Evolutionary conservation across 2,888 invertebrate species (phyloP).

Genomic region (Leptogaster cylindrica): DNA sequence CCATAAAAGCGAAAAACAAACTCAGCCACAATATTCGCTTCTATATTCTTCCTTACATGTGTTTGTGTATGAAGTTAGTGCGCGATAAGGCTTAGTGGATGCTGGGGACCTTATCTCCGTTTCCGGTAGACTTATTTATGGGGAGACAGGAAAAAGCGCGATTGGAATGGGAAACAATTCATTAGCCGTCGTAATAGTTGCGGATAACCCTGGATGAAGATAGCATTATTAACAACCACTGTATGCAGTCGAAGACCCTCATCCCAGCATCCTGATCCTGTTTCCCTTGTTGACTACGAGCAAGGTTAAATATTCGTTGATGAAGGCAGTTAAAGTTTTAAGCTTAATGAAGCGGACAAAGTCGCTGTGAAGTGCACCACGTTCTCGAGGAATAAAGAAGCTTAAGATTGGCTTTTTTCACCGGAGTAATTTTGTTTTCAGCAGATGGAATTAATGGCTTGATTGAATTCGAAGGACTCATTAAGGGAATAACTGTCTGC

Average conservation of each 20-base stretch:
- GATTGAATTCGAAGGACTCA: too few species aligned
- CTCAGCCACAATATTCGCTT: background rate
- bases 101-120: conserved; percentile 1
- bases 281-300: conserved; percentile 21
- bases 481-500: too few species aligned
- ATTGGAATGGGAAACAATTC: background rate
- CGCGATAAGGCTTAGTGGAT: too few species aligned
- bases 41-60: background rate
- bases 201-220: background rate
- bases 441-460: too few species aligned
- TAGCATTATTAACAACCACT: too few species aligned
- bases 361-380: background rate
- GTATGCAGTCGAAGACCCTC: too few species aligned
- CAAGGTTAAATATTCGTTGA: background rate
- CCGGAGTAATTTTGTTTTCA: too few species aligned
- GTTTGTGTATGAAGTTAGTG: background rate
- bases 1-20: background rate
- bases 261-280: too few species aligned
- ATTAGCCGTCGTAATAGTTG: conserved; percentile 10
- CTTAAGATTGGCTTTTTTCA: too few species aligned
- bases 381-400: too few species aligned
- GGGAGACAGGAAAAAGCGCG: background rate
- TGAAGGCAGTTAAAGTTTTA: background rate
- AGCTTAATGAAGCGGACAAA: background rate
- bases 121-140: conserved; percentile 15